Evolutionary conservation across 2,797 vertebrate species (phyloP).

Genomic region (Tachyglossus aculeatus): DNA sequence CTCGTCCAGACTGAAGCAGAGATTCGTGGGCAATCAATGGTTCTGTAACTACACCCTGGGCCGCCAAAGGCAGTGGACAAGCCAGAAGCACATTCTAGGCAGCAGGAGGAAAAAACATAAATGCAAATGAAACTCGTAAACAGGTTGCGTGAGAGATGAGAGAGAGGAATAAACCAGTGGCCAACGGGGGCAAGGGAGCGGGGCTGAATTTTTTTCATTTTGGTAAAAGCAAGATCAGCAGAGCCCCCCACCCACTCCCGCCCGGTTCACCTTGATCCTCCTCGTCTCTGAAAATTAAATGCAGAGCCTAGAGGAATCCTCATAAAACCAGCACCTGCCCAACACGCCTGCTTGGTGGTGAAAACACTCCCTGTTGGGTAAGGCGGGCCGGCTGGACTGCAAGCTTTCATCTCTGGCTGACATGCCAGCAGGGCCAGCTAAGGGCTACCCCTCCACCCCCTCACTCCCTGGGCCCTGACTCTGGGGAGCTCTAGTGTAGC

Average conservation of each 20-base stretch:
- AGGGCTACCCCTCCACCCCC: constrained; percentile 39
- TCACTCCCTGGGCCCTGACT: too few species aligned
- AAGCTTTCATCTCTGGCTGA: constrained; percentile 49
- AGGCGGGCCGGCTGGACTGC: constrained; percentile 55
- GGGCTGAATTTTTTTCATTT: too few species aligned
- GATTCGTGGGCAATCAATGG: constrained; percentile 88
- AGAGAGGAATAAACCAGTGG: too few species aligned
- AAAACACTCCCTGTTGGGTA: constrained; percentile 59
- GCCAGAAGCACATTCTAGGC: constrained; percentile 67
- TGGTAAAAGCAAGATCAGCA: too few species aligned
- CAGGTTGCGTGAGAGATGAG: constrained; percentile 66
- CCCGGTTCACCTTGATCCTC: not conserved
- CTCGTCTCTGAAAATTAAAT: constrained; percentile 18
- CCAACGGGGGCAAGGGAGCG: too few species aligned
- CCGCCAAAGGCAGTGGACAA: constrained; percentile 71
- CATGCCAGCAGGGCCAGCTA: constrained; percentile 20
- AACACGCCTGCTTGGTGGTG: constrained; percentile 50
- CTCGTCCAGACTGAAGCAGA: constrained; percentile 66
- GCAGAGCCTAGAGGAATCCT: constrained; percentile 37
- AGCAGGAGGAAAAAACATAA: constrained; percentile 69
- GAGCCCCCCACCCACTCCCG: fast-evolving
- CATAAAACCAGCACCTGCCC: constrained; percentile 70
- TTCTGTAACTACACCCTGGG: constrained; percentile 71
- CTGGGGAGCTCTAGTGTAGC: not conserved
- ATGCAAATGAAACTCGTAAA: constrained; percentile 73